These are phyloP conservation scores for Leptoteleia sp. DNA, from an alignment of 1,140 invertebrate species.

Conservation along the genomic window DNA sequence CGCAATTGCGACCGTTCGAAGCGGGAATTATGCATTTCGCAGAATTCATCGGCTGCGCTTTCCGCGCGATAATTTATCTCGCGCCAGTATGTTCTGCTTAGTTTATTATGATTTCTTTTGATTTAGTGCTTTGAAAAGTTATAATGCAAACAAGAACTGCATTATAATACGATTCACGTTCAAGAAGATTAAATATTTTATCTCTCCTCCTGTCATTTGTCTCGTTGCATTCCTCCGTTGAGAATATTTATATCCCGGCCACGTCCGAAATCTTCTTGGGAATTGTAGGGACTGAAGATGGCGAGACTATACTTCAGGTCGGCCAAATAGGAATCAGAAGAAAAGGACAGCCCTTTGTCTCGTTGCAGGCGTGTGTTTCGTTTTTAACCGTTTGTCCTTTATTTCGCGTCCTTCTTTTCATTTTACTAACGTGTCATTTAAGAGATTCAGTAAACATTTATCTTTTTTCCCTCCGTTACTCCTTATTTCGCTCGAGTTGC, in stretches of 20 bases:
- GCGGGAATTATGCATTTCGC: not conserved
- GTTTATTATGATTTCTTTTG: slow-evolving; percentile 57
- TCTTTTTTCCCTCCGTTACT: slow-evolving; percentile 22
- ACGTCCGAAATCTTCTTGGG: slow-evolving; percentile 70
- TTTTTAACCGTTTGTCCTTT: slow-evolving; percentile 47
- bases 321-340: slow-evolving; percentile 62
- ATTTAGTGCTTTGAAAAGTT: slow-evolving; percentile 57
- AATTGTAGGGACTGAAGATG: slow-evolving; percentile 68
- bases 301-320: slow-evolving; percentile 50
- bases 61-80: slow-evolving; percentile 31
- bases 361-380: slow-evolving; percentile 47
- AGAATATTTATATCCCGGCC: slow-evolving; percentile 72
- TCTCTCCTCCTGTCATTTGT: slow-evolving; percentile 67
- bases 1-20: not conserved
- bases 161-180: slow-evolving; percentile 65
- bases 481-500: slow-evolving; percentile 28
- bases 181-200: slow-evolving; percentile 66
- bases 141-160: slow-evolving; percentile 59
- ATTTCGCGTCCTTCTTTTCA: slow-evolving; percentile 43
- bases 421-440: slow-evolving; percentile 62
- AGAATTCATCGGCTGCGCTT: not conserved
- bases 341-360: slow-evolving; percentile 62
- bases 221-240: slow-evolving; percentile 60
- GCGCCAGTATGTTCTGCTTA: slow-evolving; percentile 29
- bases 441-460: slow-evolving; percentile 48